These are phyloP conservation scores for Notarius quadriscutis DNA, from an alignment of 2,113 vertebrate species.

Conservation along the genomic window DNA sequence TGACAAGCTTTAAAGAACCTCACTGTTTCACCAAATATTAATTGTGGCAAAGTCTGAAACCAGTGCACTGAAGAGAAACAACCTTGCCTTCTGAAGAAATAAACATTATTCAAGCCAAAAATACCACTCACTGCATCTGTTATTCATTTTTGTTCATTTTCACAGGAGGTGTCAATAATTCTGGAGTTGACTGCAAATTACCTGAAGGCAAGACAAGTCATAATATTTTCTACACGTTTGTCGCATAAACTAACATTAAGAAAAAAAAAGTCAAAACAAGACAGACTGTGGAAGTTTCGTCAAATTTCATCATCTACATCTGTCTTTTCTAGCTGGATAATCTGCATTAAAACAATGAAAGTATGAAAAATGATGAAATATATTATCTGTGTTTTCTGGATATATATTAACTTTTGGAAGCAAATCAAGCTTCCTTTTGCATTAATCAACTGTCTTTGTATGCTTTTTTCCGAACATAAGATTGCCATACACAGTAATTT, in stretches of 20 bases:
- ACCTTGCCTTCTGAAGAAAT: neutral
- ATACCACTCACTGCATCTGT: conserved; percentile 1
- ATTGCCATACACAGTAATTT: neutral
- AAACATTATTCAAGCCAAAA: neutral
- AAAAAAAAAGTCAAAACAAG: conserved; percentile 9
- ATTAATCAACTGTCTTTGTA: neutral
- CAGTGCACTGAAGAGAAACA: neutral
- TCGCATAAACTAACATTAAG: conserved; percentile 8
- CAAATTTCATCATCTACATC: conserved; percentile 26
- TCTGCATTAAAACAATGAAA: conserved; percentile 13
- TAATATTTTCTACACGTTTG: conserved; percentile 16
- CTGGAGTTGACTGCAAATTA: neutral
- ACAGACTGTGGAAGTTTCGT: neutral
- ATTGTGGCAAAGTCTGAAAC: neutral
- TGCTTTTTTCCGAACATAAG: neutral
- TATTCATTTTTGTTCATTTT: neutral
- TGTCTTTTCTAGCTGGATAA: conserved; percentile 5
- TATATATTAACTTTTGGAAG: conserved; percentile 14
- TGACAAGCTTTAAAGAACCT: neutral
- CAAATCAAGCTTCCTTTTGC: conserved; percentile 10
- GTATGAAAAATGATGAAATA: conserved; percentile 2
- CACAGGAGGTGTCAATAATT: neutral
- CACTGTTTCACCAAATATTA: neutral
- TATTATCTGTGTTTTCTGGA: conserved; percentile 1
- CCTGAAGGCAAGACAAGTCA: conserved; percentile 1